Evolutionary conservation across 2,113 vertebrate genomes (phyloP), one percentile per base, ranked within the genome.

Genomic region (Carassius gibelio): DNA sequence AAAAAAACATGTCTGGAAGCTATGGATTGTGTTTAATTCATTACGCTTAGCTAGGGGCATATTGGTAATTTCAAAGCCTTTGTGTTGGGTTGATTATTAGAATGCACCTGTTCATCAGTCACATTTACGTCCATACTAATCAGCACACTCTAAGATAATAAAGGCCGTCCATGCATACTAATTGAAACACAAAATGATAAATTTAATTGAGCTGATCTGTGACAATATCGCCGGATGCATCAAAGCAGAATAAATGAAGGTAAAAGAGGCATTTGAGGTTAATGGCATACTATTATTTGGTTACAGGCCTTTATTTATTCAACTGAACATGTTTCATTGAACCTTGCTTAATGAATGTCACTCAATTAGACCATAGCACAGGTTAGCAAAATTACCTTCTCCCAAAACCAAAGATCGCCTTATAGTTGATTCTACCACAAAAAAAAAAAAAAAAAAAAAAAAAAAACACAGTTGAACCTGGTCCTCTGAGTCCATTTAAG

Each of bases 181-280:
- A 78, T 23, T 72, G 66, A 42, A 66, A 26, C 30, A 72, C 13
- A 79, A 72, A 45, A 81, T 79, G 19, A 87, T 61, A 15, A 1
- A 74, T 34, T 83, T n/a, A 68, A 77, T 34, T 76, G 36, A 61
- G 13, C 45, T 76, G 21, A 50, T 59, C 45, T 79, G 55, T 62
- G 26, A 61, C 42, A 85, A 74, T 50, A 81, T 81, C 17, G n/a
- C 17, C 23, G 3, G 45, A 62, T 68, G 21, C 61, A 36, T 77
- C 74, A 83, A 83, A 83, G 69, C 52, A 61, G 50, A 82, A 86
- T 83, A 55, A 79, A 78, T 83, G 14, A 86, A 71, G 21, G 17
- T 15, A 15, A 78, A 78, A 62, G 3, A 23, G 38, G 38, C 17
- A 45, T 78, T 83, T 82, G 48, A 30, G 30, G 34, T 80, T 48